Evolutionary conservation across 37 sponge, comb jelly and placozoan species (phyloP).

Genomic region (Beroe forskalii): DNA sequence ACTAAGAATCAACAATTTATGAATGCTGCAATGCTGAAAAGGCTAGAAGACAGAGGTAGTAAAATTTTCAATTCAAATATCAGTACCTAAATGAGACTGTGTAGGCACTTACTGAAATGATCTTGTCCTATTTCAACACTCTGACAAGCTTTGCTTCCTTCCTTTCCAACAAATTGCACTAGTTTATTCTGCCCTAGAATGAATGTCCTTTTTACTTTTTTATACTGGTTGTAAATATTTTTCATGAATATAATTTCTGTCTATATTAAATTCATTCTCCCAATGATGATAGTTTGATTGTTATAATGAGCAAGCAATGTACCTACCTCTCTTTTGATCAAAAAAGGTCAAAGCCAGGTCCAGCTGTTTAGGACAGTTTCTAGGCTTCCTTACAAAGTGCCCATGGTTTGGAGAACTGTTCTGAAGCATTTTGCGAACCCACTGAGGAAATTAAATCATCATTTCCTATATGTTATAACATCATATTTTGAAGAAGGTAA

Average conservation of each 20-base stretch:
- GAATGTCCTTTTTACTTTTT: too few species aligned
- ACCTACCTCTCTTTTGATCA: constrained; percentile 47
- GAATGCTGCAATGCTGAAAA: too few species aligned
- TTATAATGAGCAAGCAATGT: too few species aligned
- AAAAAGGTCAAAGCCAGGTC: constrained; percentile 40
- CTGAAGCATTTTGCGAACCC: constrained; percentile 47
- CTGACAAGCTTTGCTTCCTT: constrained; percentile 20
- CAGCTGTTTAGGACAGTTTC: constrained; percentile 31
- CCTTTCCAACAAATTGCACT: constrained; percentile 2
- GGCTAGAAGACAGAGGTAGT: too few species aligned
- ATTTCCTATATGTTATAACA: neutral
- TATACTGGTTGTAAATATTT: too few species aligned
- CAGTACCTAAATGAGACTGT: too few species aligned
- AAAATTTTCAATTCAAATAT: too few species aligned
- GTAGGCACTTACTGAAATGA: constrained; percentile 53
- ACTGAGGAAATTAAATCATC: neutral
- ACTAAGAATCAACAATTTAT: too few species aligned
- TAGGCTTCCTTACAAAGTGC: constrained; percentile 25
- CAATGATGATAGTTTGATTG: too few species aligned
- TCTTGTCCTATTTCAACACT: constrained; percentile 19
- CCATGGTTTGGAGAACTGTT: constrained; percentile 27
- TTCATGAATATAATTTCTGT: too few species aligned
- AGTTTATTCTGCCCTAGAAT: constrained; percentile 42
- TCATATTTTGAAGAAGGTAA: neutral
- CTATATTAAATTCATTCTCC: too few species aligned